Conservation (phyloP, 2,888 invertebrate genomes). For the Trilocha varians region DNA sequence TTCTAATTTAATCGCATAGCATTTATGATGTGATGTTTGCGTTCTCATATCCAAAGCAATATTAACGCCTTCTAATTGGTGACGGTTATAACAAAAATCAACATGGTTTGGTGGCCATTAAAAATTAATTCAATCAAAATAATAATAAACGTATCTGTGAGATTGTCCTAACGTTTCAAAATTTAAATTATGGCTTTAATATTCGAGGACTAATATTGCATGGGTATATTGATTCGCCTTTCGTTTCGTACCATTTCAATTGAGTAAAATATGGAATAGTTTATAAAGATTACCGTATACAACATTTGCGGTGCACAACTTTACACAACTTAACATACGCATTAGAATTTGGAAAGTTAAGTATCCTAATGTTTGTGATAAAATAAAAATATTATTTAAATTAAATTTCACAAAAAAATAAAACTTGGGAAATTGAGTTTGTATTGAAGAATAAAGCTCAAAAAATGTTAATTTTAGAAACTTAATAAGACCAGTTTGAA, state of each 20-base stretch:
- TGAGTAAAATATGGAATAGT: too few species aligned
- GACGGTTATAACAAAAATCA: constrained; percentile 31
- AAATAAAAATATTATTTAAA: too few species aligned
- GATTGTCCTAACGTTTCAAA: neutral
- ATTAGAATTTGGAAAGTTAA: too few species aligned
- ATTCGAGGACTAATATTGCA: constrained; percentile 63
- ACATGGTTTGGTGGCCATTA: neutral
- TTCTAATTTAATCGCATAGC: constrained; percentile 50
- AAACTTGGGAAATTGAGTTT: neutral
- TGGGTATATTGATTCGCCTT: constrained; percentile 45
- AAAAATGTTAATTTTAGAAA: too few species aligned
- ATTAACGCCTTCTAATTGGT: constrained; percentile 55
- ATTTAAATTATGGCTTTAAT: constrained; percentile 14
- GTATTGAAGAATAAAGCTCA: neutral
- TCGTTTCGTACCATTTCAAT: constrained; percentile 24
- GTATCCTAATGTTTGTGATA: too few species aligned
- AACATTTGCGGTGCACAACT: too few species aligned
- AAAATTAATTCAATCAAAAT: neutral
- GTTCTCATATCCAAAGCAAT: constrained; percentile 61
- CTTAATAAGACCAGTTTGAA: too few species aligned
- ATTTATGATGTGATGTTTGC: constrained; percentile 45
- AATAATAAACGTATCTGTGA: too few species aligned
- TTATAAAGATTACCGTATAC: too few species aligned
- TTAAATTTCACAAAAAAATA: too few species aligned
- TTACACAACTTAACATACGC: too few species aligned